Percentiles rank a stretch among this genome's conserved stretches.
Evolutionary conservation across 2,797 vertebrate species (phyloP).

Genomic region (Sciurus vulgaris): DNA sequence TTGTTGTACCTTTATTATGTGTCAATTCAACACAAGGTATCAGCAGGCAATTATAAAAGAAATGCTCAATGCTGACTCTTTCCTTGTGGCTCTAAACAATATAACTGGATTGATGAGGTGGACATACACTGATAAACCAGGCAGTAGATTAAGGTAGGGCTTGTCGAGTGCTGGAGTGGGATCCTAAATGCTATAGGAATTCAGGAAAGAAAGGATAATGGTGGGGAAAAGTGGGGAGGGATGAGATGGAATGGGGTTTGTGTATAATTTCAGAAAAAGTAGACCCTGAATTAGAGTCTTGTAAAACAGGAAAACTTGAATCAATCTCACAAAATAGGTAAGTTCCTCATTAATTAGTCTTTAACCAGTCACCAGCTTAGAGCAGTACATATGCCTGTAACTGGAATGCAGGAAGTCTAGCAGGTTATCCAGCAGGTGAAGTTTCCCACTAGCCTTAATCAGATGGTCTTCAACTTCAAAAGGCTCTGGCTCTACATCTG

Average conservation of each 20-base stretch:
- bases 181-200: background rate
- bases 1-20: background rate
- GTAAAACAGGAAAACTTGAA: background rate
- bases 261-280: background rate
- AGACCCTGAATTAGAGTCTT: background rate
- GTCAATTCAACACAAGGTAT: background rate
- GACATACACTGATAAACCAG: background rate
- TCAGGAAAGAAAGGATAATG: background rate
- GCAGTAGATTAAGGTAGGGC: background rate
- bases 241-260: no score
- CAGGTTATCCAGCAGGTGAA: conserved; percentile 93
- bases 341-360: background rate
- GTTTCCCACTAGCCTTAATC: conserved; percentile 95
- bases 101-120: background rate
- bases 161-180: background rate
- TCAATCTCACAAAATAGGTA: background rate
- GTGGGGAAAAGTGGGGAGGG: fast-evolving
- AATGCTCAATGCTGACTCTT: background rate
- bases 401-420: conserved; percentile 90
- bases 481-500: conserved; percentile 97
- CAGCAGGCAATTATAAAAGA: background rate
- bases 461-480: conserved; percentile 96
- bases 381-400: conserved; percentile 81
- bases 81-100: background rate
- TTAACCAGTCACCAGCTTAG: background rate